Percentiles rank a stretch among this genome's conserved stretches.
phyloP scores from a whole-genome alignment of 1,140 invertebrate species.

The Maconellicoccus hirsutus region DNA sequence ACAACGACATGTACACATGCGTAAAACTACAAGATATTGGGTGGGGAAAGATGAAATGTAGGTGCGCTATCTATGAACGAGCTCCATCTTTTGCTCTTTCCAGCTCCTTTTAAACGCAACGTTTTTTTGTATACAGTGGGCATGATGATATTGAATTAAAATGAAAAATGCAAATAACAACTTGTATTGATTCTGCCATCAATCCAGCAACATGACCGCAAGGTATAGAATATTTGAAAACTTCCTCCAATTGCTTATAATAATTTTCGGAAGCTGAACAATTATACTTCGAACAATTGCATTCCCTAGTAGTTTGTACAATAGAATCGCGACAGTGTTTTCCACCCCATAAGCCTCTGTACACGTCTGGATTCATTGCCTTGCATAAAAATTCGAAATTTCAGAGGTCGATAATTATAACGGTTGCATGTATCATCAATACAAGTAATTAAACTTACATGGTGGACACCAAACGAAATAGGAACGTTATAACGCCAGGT shows the following conservation, averaged over 20 bases:
- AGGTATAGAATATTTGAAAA: conserved; percentile 62
- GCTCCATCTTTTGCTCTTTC: too few species aligned
- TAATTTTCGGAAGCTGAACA: conserved; percentile 71
- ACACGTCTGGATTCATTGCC: conserved; percentile 82
- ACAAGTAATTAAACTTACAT: conserved; percentile 37
- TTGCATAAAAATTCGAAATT: neutral
- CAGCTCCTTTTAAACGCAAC: too few species aligned
- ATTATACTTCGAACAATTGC: conserved; percentile 46
- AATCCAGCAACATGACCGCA: conserved; percentile 68
- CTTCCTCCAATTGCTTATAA: conserved; percentile 65
- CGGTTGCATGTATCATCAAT: neutral
- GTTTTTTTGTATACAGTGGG: too few species aligned
- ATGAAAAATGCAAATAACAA: neutral
- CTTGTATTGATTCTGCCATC: conserved; percentile 91
- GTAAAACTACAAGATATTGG: too few species aligned
- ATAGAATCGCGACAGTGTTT: conserved; percentile 74
- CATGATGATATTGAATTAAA: neutral
- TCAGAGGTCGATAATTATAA: neutral
- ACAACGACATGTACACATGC: too few species aligned
- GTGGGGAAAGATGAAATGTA: too few species aligned
- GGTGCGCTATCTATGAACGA: too few species aligned
- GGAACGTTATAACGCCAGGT: conserved; percentile 63
- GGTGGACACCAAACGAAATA: conserved; percentile 60
- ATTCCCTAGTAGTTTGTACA: conserved; percentile 56
- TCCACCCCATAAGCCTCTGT: conserved; percentile 79